phyloP scores from a whole-genome alignment of 2,888 invertebrate genomes.

The Tetragnatha montana region DNA sequence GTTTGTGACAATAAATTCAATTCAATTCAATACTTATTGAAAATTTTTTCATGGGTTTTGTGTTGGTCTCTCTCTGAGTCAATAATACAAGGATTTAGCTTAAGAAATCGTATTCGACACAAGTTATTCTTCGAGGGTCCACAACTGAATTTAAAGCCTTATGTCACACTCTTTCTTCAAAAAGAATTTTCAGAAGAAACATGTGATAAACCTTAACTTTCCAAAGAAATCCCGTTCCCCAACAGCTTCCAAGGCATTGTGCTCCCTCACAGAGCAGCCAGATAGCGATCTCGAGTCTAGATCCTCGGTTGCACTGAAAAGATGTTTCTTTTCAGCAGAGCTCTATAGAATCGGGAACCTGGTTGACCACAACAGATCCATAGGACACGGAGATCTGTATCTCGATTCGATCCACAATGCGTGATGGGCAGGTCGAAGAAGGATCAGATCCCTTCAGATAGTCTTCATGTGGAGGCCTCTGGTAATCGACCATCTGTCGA shows the following conservation, averaged over 20 bases:
- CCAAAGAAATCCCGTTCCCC: background rate
- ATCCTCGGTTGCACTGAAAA: background rate
- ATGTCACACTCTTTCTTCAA: no score
- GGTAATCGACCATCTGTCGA: constrained; percentile 31
- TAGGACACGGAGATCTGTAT: background rate
- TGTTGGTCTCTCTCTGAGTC: no score
- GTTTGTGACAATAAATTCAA: no score
- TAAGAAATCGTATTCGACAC: no score
- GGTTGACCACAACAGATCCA: constrained; percentile 1
- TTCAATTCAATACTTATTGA: no score
- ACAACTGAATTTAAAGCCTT: no score
- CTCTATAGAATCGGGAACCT: background rate
- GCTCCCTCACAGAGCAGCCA: background rate
- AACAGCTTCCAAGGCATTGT: background rate
- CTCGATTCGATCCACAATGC: background rate
- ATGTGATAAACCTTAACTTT: background rate
- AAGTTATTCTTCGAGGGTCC: no score
- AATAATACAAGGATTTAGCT: no score
- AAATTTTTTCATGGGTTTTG: no score
- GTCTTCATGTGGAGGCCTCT: background rate
- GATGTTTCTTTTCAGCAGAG: background rate
- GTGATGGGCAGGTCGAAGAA: background rate
- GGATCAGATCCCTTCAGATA: background rate
- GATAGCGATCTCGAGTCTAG: background rate
- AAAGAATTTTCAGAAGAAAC: background rate